Base-by-base conservation (phyloP, 2,888 invertebrate species). In the Hydriomena furcata region DNA sequence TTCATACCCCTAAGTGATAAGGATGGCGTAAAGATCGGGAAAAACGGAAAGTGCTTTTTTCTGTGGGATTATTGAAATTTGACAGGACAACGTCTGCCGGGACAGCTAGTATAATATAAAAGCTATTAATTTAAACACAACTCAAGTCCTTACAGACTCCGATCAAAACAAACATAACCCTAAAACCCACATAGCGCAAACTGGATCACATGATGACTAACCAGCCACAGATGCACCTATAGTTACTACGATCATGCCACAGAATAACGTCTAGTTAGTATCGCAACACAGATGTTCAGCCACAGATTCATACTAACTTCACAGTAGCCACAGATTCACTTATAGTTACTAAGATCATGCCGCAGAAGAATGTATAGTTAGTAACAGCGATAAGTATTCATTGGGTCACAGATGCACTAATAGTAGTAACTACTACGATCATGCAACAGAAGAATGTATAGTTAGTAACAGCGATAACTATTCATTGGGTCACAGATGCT, bases 191-290 rank as follows among this genome's bases (percentile, higher is more conserved):
- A 30, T 8, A 31, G 2, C 23, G 5, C 1, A 8, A 41, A 31
- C 31, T 31, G 40, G 40, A 41, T 23, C 41, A 23, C 3, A 11
- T 23, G 40, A 23, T 40, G 41, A 41, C 23, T 41, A 41, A 41
- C 23, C 41, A 2, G 13, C 8, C 35, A 35, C 34, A 43, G 43
- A 28, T 12, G 11, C 11, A 11, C 2, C 10, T 7, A 25, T 6
- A 42, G 40, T 31, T 30, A 6, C 23, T 41, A 17, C 24, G 12
- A 4, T 0, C 5, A 5, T 5, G 25, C 25, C 42, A 32, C 42
- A 23, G 31, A 10, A 1, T 0, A 4, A 4, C 3, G 4, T 21
- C 12, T 8, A 35, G 28, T 25, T 28, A 28, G 21, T 36, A 31
- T 1, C 11, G 5, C 13, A 7, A 17, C 17, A 17, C 4, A 17